phyloP scores from a whole-genome alignment of 2,888 invertebrate species.

The Pomacea canaliculata region DNA sequence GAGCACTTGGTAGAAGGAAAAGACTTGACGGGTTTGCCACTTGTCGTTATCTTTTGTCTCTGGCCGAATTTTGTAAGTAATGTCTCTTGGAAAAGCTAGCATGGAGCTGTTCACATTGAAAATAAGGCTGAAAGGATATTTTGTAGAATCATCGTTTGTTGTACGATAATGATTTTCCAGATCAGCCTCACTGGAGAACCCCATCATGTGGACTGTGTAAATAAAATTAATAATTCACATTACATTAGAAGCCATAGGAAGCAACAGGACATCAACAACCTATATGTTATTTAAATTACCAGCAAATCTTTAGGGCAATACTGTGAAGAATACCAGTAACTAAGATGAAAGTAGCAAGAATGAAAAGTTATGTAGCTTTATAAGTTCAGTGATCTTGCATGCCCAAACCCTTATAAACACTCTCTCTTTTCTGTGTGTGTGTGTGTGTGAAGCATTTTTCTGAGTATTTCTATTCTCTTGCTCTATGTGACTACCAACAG shows the following conservation, averaged over 20 bases:
- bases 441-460: too few relatives aligned
- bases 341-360: too few relatives aligned
- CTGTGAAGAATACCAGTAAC: too few relatives aligned
- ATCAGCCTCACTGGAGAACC: not conserved
- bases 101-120: constrained; percentile 1
- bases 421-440: too few relatives aligned
- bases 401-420: too few relatives aligned
- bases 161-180: not conserved
- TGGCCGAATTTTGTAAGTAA: constrained; percentile 18
- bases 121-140: constrained; percentile 7
- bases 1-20: constrained; percentile 18
- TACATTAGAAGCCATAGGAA: not conserved
- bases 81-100: not conserved
- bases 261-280: too few relatives aligned
- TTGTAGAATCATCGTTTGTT: not conserved
- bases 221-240: not conserved
- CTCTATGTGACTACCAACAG: too few relatives aligned
- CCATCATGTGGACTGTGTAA: not conserved
- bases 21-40: constrained; percentile 18
- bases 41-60: constrained; percentile 10
- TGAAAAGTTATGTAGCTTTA: too few relatives aligned
- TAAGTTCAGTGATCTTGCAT: too few relatives aligned
- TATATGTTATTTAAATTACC: too few relatives aligned
- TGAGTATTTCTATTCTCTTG: too few relatives aligned
- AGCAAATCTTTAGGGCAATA: too few relatives aligned